These are phyloP conservation scores for Sturnus vulgaris DNA, from an alignment of 2,113 vertebrate species.

Conservation along the genomic window DNA sequence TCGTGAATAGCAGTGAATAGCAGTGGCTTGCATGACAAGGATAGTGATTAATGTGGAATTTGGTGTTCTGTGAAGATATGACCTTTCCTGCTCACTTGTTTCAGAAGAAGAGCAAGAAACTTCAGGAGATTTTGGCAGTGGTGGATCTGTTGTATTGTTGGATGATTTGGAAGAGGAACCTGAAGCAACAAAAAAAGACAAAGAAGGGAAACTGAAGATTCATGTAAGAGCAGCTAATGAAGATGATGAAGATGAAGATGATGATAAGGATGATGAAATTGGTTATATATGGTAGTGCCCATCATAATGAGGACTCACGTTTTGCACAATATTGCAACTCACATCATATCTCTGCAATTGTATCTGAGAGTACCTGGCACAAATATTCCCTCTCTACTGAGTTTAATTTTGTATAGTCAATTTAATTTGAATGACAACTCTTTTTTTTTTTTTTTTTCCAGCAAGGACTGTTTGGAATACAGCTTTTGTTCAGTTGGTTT, in stretches of 20 bases:
- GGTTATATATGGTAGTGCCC: constrained; percentile 86
- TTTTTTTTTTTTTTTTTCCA: not conserved
- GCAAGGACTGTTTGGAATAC: constrained; percentile 42
- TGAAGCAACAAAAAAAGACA: constrained; percentile 78
- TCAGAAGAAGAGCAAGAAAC: constrained; percentile 92
- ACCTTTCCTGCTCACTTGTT: constrained; percentile 43
- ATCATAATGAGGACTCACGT: constrained; percentile 49
- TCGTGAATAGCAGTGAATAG: not conserved
- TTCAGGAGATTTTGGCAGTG: constrained; percentile 94
- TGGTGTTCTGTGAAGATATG: not conserved
- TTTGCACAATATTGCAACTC: constrained; percentile 70
- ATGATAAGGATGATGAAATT: constrained; percentile 92
- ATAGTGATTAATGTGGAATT: not conserved
- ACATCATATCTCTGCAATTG: constrained; percentile 70
- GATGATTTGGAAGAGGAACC: constrained; percentile 89
- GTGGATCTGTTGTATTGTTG: constrained; percentile 83
- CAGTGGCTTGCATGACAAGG: not conserved
- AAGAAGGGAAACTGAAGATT: constrained; percentile 81
- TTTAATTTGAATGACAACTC: constrained; percentile 43
- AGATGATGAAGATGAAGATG: constrained; percentile 92
- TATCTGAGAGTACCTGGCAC: constrained; percentile 72
- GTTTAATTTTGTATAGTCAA: constrained; percentile 40
- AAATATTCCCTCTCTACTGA: constrained; percentile 45
- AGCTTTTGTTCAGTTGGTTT: not conserved
- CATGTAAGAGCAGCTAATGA: constrained; percentile 84